phyloP scores from a whole-genome alignment of 2,113 vertebrate species.

The Serilophus lunatus region DNA sequence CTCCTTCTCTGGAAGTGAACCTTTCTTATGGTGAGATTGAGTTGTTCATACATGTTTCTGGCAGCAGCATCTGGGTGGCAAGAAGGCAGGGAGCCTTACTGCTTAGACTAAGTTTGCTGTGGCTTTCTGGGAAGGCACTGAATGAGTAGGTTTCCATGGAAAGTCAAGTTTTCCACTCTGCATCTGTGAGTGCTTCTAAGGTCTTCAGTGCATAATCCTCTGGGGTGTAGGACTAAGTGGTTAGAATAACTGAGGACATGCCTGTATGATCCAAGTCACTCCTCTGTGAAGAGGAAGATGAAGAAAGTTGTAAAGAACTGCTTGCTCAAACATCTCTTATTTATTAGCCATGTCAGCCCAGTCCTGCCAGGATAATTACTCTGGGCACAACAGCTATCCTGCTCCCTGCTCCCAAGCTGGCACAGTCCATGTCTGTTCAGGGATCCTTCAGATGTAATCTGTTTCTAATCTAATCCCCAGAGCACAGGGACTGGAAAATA shows the following conservation, averaged over 20 bases:
- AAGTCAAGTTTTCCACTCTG: constrained; percentile 12
- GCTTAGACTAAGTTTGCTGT: not conserved
- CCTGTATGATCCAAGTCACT: not conserved
- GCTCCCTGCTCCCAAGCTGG: not conserved
- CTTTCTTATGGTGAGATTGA: not conserved
- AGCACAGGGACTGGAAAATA: constrained; percentile 22
- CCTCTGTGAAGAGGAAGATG: not conserved
- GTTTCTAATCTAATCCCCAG: constrained; percentile 13
- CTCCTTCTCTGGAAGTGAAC: not conserved
- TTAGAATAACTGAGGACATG: constrained; percentile 44
- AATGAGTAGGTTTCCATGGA: not conserved
- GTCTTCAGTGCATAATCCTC: not conserved
- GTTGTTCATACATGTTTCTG: not conserved
- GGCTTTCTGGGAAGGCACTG: not conserved
- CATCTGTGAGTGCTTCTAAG: not conserved
- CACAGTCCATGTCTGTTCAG: not conserved
- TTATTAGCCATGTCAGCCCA: constrained; percentile 25
- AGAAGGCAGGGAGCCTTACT: not conserved
- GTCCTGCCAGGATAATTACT: constrained; percentile 34
- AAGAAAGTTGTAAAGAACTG: constrained; percentile 12
- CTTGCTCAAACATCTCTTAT: constrained; percentile 49
- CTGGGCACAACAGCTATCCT: not conserved
- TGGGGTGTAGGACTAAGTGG: not conserved
- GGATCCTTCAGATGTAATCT: constrained; percentile 4
- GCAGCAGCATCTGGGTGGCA: not conserved